These are phyloP conservation scores for Pseudotriccus pelzelni DNA, from an alignment of 2,797 vertebrate species.

Conservation along the genomic window DNA sequence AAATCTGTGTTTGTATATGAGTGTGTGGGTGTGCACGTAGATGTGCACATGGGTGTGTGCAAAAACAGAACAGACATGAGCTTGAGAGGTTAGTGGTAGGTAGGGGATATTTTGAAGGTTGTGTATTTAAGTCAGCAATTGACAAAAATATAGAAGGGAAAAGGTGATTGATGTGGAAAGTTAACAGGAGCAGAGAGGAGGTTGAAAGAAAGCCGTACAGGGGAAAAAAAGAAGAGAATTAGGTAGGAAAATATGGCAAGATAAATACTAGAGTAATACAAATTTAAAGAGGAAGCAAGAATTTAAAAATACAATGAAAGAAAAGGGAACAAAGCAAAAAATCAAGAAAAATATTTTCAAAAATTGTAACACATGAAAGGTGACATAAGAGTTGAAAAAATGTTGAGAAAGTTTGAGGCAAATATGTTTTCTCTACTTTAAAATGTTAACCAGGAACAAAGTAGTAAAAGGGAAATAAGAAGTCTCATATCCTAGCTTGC, in stretches of 20 bases:
- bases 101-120: background rate
- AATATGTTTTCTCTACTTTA: background rate
- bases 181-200: background rate
- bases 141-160: background rate
- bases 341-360: background rate
- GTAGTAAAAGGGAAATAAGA: background rate
- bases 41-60: rapidly evolving
- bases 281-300: background rate
- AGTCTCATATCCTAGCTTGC: background rate
- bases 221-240: background rate
- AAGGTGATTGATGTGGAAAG: background rate
- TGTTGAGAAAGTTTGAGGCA: background rate
- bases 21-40: rapidly evolving
- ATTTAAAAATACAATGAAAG: background rate
- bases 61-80: background rate
- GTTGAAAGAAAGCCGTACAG: background rate
- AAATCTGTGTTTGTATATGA: background rate
- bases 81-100: background rate
- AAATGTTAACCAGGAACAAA: background rate
- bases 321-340: background rate
- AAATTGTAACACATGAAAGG: background rate
- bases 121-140: background rate
- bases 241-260: background rate
- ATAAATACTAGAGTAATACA: background rate
- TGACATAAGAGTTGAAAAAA: background rate